Base-by-base conservation (phyloP, 2,113 vertebrate genomes). In the Melanostigma gelatinosum region DNA sequence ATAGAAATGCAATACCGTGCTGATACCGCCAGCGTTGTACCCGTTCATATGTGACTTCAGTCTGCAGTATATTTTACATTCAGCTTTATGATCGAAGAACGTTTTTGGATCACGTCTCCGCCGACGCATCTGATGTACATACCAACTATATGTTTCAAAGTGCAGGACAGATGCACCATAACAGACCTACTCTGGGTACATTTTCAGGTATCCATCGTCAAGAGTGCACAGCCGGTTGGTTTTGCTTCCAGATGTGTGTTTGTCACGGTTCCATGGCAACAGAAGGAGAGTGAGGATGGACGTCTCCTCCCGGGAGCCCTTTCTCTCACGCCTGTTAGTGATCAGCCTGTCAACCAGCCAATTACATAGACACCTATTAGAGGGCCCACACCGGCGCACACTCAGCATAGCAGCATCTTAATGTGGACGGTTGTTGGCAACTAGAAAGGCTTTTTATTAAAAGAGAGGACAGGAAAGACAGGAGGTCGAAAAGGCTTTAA, bases 281-380 rank as follows among this genome's bases (percentile, higher is more conserved):
- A 69, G 70, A 50, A 38, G n/a, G 55, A 73, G 79, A 77, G 58
- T 1, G 44, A 42, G 40, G 40, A 60, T 42, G 66, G 69, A 75
- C 20, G 24, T 66, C 50, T 62, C 16, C 79, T 82, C 40, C 72
- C 52, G 46, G 20, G 64, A 74, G 79, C 63, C 42, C 70, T 72
- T 78, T 54, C 71, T 87, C 74, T 79, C 75, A 79, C 40, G 72
- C 69, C 63, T 86, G 63, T 86, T 77, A 77, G 67, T 44, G 48
- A 75, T 87, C 60, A 32, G 80, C 44, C 64, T 44, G 54, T 85
- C 83, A 85, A 44, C 22, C 85, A 85, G 38, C 82, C 82, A 89
- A 82, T 82, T 87, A 82, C 32, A 77, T 46, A 76, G 72, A 24
- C 75, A 57, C 75, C 78, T 58, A 84, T 82, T 86, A 86, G 46